Evolutionary conservation across 92 coral and sea anemone species (phyloP).

Genomic region (Bergia sp.): DNA sequence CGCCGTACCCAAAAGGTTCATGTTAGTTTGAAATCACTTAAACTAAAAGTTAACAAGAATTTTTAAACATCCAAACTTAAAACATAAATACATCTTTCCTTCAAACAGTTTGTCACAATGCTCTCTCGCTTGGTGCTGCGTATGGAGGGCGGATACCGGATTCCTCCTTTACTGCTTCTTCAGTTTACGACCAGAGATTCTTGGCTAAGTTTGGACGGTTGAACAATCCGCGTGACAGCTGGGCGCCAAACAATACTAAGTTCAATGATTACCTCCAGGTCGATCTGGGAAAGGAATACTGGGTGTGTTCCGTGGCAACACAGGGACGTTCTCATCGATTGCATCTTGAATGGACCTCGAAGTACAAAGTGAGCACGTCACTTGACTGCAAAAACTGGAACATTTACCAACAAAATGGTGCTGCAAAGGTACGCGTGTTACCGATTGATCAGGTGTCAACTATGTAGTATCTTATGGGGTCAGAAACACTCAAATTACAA

Average conservation of each 20-base stretch:
- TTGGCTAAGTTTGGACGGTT: background rate
- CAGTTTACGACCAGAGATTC: background rate
- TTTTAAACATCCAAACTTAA: too few species aligned
- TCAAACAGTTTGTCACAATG: background rate
- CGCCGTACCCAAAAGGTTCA: too few species aligned
- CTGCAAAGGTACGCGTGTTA: background rate
- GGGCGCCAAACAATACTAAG: background rate
- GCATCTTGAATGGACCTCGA: background rate
- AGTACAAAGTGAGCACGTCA: background rate
- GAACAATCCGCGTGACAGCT: background rate
- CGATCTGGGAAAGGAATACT: background rate
- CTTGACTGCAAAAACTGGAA: background rate
- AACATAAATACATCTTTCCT: too few species aligned
- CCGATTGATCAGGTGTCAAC: too few species aligned
- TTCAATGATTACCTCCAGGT: background rate
- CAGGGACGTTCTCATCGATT: background rate
- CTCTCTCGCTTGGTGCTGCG: background rate
- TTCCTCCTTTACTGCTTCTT: background rate
- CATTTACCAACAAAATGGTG: background rate
- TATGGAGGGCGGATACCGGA: background rate
- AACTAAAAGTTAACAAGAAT: too few species aligned
- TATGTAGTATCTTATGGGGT: too few species aligned
- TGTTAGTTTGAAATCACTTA: too few species aligned
- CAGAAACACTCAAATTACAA: too few species aligned
- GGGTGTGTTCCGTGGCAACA: constrained; percentile 1